Base-by-base conservation (phyloP, 1,140 invertebrate species). In the Cataglyphis hispanica region DNA sequence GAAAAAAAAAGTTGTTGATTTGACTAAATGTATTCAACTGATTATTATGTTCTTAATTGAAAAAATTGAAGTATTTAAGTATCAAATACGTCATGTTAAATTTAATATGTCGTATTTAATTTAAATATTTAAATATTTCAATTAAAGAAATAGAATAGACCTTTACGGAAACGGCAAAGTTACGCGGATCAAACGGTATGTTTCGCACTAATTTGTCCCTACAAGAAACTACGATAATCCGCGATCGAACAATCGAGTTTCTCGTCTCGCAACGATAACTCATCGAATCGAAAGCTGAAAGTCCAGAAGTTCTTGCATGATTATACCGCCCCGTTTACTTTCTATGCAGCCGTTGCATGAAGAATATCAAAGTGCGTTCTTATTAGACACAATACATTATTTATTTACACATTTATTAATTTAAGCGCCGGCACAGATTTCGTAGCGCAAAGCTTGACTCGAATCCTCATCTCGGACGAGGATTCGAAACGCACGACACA, bases 221-320 rank as follows among this genome's bases (percentile, higher is more conserved):
- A 13, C n/a, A 13, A 67, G 31, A 66, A 78, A 34, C 16, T 13
- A 40, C 13, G 31, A 2, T 40, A 34, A 77, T 37, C 19, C n/a
- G 19, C 11, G n/a, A 50, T 19, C 37, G 31, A 64, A 78, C 27
- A 27, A 77, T 77, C 37, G 25, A 77, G n/a, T 78, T 53, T 53
- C 43, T 78, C 61, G 19, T 78, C 40, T 78, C 60, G 61, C 76
- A 78, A 53, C 60, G 19, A 40, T 64, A 64, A 77, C 13, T 37
- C 27, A 63, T 22, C 37, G 31, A n/a, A 78, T 25, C 22, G 16
- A 78, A 78, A 67, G 40, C 22, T 53, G 13, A 53, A 46, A 58
- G 61, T 19, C 70, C 70, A 37, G 3, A 50, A 64, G 43, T 63
- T 53, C 50, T 66, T 22, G 10, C 75, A 22, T 25, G 13, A 46